Evolutionary conservation across 2,797 vertebrate species (phyloP), one percentile per base, ranked within the genome.

Genomic region (Argya squamiceps): DNA sequence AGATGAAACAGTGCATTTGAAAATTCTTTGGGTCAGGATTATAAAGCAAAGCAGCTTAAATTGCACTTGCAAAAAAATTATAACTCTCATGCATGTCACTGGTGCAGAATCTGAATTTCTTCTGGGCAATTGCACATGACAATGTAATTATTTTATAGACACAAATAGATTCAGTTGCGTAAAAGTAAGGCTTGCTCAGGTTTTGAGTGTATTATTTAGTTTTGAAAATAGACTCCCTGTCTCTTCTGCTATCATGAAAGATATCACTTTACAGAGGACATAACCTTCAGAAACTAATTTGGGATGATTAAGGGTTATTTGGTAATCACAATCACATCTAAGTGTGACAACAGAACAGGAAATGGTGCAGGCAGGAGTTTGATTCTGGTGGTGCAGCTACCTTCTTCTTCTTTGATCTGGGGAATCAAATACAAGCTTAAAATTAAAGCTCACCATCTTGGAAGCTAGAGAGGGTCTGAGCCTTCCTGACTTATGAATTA

Each of bases 401-500:
- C 2, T 14, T 52, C 16, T 22, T 78, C 6, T 19, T 1, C 2
- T 77, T 53, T 87, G 27, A 73, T 69, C 16, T 67, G 39, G 53
- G 36, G 19, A 92, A 60, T 43, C 34, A 69, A 69, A 52, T n/a
- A 55, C 12, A 89, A 81, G 20, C 16, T 81, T 81, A 52, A 36
- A 83, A 44, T 58, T 73, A 53, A 63, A 92, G 97, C 97, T 98
- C 93, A 98, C 97, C 97, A 59, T 98, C 97, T 83, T 98, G 96
- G 76, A 98, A 98, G 89, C 92, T 95, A 80, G 96, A 98, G 93
- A 84, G 85, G 10, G 76, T 93, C 5, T 91, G 65, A 69, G 88
- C 26, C 4, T 97, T 97, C 67, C 97, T 97, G 69, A 98, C 95
- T 87, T 97, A 98, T 92, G 97, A 98, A 56, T 98, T 98, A 83